Base-by-base conservation (phyloP, 2,797 vertebrate genomes). In the Coreius guichenoti region DNA sequence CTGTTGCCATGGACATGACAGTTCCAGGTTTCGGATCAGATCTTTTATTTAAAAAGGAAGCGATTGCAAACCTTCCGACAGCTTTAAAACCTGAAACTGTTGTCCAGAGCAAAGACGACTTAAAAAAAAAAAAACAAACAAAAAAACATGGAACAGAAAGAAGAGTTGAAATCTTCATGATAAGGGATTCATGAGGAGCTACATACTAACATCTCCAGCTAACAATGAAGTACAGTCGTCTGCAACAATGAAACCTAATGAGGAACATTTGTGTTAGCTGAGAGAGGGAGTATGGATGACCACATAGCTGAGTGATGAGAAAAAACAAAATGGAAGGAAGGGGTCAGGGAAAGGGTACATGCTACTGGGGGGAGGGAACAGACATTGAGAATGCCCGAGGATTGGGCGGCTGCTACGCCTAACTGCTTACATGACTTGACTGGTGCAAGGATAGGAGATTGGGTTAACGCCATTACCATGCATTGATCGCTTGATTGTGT, bases 271-370 rank as follows among this genome's bases (percentile, higher is more conserved):
- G 68, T 39, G 87, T 86, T 88, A 90, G 88, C 80, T 61, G 84
- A 87, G 86, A 89, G 88, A 90, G 82, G 78, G 82, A 84, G 86
- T 86, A 87, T 79, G 19, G 70, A 86, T 87, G 86, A 89, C 68
- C 47, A 83, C 82, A 86, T 70, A 67, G 49, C 79, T 70, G 14
- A 79, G 36, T 83, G 80, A 82, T 75, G 68, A 81, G 31, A 47
- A 72, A 31, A 36, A 79, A 82, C 65, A 26, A 69, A 63, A 82
- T 67, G 80, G 23, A 65, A 47, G 63, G n/a, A 72, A 79, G n/a
- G 63, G 89, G 70, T 68, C 51, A 56, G 56, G 87, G 61, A 86
- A 74, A 75, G 74, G 76, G 51, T 68, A 47, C 80, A 19, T 45
- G 73, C 80, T 85, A 84, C 36, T 51, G 74, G 70, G 65, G 65